phyloP scores from a whole-genome alignment of 2,113 vertebrate genomes.

The Hemiprocne comata region DNA sequence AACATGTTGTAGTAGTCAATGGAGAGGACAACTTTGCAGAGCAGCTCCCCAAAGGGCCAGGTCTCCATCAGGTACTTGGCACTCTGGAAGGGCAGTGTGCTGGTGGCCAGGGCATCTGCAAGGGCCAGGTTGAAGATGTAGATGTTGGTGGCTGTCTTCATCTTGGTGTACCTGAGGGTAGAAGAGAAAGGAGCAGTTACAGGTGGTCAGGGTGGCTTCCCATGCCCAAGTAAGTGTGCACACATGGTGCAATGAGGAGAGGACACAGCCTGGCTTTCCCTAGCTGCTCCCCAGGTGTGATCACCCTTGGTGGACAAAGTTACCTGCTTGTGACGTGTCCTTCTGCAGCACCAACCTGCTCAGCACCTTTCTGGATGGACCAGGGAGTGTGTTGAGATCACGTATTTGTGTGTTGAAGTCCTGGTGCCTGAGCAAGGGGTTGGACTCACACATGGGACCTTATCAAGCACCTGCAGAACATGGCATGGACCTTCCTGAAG shows the following conservation, averaged over 20 bases:
- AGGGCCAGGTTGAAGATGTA: conserved; percentile 98
- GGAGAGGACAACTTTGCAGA: conserved; percentile 91
- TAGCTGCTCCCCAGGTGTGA: background rate
- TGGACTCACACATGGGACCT: background rate
- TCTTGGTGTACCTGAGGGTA: conserved; percentile 90
- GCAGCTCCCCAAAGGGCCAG: conserved; percentile 91
- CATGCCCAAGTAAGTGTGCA: rapidly evolving
- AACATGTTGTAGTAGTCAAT: conserved; percentile 99
- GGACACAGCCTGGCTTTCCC: background rate
- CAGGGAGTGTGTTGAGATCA: rapidly evolving
- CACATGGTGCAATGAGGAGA: rapidly evolving
- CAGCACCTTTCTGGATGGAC: background rate
- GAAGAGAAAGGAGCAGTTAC: background rate
- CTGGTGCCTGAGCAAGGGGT: background rate
- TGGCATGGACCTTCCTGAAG: background rate
- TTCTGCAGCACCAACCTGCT: background rate
- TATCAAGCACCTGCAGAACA: background rate
- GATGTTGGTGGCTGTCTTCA: conserved; percentile 99
- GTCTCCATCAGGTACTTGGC: conserved; percentile 95
- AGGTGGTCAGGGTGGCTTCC: background rate
- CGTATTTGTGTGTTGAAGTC: background rate
- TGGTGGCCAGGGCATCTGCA: conserved; percentile 91
- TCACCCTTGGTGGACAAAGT: background rate
- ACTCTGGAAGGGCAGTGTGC: conserved; percentile 95
- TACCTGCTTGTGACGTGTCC: rapidly evolving